Evolutionary conservation across 2,888 invertebrate species (phyloP).

Genomic region (Euproctis similis): DNA sequence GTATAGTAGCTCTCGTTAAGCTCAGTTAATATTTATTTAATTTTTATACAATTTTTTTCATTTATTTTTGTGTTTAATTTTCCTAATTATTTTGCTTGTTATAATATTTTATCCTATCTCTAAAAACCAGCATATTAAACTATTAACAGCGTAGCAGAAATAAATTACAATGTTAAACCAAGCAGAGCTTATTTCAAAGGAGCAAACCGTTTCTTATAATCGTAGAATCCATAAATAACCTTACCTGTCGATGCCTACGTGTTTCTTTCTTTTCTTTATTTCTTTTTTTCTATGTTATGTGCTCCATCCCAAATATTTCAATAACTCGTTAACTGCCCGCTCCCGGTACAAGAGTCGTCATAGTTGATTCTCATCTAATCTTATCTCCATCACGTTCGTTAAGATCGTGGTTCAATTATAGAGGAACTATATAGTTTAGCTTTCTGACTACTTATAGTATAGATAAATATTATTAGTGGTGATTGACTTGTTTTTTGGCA

Average conservation of each 20-base stretch:
- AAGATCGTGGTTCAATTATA: slow-evolving; percentile 10
- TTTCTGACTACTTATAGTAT: too few species aligned
- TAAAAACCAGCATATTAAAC: too few species aligned
- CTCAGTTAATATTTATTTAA: too few species aligned
- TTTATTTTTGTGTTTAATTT: too few species aligned
- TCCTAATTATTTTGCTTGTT: too few species aligned
- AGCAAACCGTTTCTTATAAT: slow-evolving; percentile 7
- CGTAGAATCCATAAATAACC: slow-evolving; percentile 18
- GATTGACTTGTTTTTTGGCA: too few species aligned
- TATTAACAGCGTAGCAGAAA: too few species aligned
- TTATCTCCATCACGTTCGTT: slow-evolving; percentile 22
- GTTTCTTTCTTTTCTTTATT: too few species aligned
- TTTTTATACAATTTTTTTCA: too few species aligned
- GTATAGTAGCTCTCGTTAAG: too few species aligned
- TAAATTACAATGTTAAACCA: background rate
- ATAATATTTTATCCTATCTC: too few species aligned
- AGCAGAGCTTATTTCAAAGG: background rate
- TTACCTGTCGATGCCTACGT: slow-evolving; percentile 19
- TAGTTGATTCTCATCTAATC: slow-evolving; percentile 23
- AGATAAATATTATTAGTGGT: too few species aligned
- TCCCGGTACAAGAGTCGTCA: slow-evolving; percentile 19
- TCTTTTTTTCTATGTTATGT: slow-evolving; percentile 18
- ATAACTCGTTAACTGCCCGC: slow-evolving; percentile 24
- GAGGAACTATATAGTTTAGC: slow-evolving; percentile 4
- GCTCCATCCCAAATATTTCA: slow-evolving; percentile 21